Base-by-base conservation (phyloP, 2,888 invertebrate genomes). In the Trypoxylon attenuatum region DNA sequence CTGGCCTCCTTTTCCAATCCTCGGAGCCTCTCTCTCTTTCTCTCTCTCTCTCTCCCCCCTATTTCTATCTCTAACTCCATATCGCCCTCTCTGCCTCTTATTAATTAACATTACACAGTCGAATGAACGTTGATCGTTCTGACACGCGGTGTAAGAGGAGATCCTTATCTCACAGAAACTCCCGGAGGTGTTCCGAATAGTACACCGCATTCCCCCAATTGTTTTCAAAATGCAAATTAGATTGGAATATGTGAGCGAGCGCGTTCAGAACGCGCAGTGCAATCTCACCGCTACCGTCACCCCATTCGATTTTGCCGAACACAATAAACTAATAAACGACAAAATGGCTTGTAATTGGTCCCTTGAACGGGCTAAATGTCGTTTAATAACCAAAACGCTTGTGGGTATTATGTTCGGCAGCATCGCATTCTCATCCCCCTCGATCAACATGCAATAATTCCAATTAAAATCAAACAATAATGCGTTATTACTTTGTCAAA, bases 341-440 rank as follows among this genome's bases (percentile, higher is more conserved):
- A 19, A 53, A 59, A 59, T 41, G 27, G 25, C 6, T 22, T 57
- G 42, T 58, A 64, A 72, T 65, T 73, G 58, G 38, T 42, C 19
- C 38, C 41, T 19, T 23, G 46, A 51, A 46, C 19, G 39, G 39
- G 43, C 16, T 19, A 45, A 21, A 38, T 53, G 22, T 18, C 18
- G 54, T 57, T 60, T 70, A 61, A 73, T 56, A 63, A 70, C 42
- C 60, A 52, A 58, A 60, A 56, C 59, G 50, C 64, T 56, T 19
- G 46, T 64, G 52, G 49, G 57, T 51, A 47, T 19, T 33, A 8
- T 39, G 18, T 5, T 19, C 19, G 22, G 21, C 5, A 19, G 16
- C 5, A 13, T 21, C 55, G 50, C 27, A 57, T 50, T 51, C 50
- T 15, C 22, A 6, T 18, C 29, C 16, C n/a, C 8, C 13, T 27